A percentile compares a stretch with the other conserved stretches of the same genome.
phyloP scores from a whole-genome alignment of 2,113 vertebrate genomes.

The Nanorana parkeri region DNA sequence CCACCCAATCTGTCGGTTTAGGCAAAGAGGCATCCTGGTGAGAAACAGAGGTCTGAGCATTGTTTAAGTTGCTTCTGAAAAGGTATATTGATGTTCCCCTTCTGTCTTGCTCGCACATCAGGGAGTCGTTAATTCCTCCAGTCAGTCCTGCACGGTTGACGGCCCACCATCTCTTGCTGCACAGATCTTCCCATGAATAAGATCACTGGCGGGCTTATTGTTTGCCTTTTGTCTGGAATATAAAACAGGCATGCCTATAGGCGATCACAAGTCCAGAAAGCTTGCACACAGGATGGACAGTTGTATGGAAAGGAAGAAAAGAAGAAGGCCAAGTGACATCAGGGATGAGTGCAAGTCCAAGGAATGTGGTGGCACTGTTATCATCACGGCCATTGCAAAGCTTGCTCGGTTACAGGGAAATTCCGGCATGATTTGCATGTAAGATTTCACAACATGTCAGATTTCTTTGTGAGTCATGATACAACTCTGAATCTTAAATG shows the following conservation, averaged over 20 bases:
- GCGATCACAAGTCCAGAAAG: constrained; percentile 33
- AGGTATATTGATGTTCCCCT: constrained; percentile 7
- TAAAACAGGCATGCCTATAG: neutral
- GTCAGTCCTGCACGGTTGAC: neutral
- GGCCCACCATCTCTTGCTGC: constrained; percentile 14
- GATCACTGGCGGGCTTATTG: constrained; percentile 19
- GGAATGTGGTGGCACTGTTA: neutral
- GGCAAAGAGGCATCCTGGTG: neutral
- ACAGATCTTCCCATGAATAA: constrained; percentile 26
- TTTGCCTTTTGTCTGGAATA: constrained; percentile 8
- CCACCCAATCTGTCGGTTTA: constrained; percentile 25
- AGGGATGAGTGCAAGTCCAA: neutral
- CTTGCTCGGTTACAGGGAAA: neutral
- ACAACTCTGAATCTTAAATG: too few relatives aligned
- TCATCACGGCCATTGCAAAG: neutral
- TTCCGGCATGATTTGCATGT: neutral
- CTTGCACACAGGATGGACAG: neutral
- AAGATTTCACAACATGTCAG: too few relatives aligned
- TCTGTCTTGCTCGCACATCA: neutral
- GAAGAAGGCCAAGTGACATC: neutral
- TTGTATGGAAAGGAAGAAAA: neutral
- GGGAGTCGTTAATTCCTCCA: neutral
- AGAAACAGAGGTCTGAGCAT: neutral
- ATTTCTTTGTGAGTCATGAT: too few relatives aligned
- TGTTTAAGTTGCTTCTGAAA: constrained; percentile 6